A percentile compares a stretch with the other conserved stretches of the same genome.
These are phyloP conservation scores for Glossosoma conforme DNA, from an alignment of 1,140 invertebrate species.

Conservation along the genomic window DNA sequence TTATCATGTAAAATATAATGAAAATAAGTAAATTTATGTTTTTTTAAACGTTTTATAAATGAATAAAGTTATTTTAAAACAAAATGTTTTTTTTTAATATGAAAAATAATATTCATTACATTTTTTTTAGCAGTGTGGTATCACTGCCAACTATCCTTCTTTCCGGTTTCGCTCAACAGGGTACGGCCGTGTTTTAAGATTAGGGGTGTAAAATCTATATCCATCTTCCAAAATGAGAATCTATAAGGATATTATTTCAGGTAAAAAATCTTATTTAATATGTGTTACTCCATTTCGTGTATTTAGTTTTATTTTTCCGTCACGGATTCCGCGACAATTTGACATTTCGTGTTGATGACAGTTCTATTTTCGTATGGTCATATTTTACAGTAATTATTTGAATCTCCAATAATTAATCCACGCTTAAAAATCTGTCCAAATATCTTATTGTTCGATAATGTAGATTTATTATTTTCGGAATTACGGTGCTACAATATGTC, in stretches of 20 bases:
- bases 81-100: too few relatives aligned
- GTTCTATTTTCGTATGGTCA: constrained; percentile 6
- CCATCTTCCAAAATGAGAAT: constrained; percentile 86
- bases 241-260: constrained; percentile 91
- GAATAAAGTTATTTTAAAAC: neutral
- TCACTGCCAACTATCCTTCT: too few relatives aligned
- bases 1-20: neutral
- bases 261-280: constrained; percentile 48
- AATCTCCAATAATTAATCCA: neutral
- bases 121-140: too few relatives aligned
- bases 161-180: constrained; percentile 57
- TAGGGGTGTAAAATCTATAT: constrained; percentile 59
- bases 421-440: too few relatives aligned
- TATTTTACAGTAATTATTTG: neutral
- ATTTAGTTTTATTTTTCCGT: constrained; percentile 5
- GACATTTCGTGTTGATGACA: constrained; percentile 23
- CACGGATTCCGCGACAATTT: constrained; percentile 2
- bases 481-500: too few relatives aligned
- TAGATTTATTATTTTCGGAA: too few relatives aligned
- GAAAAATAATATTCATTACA: too few relatives aligned
- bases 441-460: too few relatives aligned
- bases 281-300: constrained; percentile 4
- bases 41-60: neutral
- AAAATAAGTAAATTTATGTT: neutral
- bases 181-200: constrained; percentile 58